Base-by-base conservation (phyloP, 2,888 invertebrate species). In the Drosophila kokeensis region DNA sequence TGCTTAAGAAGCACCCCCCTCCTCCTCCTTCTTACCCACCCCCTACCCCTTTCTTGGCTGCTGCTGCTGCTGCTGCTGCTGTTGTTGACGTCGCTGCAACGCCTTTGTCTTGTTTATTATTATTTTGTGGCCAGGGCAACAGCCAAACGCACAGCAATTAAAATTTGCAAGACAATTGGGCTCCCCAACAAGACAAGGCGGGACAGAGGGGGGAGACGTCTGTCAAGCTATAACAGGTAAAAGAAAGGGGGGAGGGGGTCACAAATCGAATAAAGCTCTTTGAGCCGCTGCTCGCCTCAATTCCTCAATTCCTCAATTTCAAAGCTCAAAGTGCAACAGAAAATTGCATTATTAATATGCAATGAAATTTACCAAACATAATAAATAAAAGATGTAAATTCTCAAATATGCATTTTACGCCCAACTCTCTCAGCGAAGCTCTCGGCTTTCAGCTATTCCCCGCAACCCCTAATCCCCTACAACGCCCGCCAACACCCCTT, bases 311-410 rank as follows among this genome's bases (percentile, higher is more conserved):
- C 49, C 53, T 55, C 48, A 42, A 63, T 77, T 67, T 60, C 50
- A 40, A 29, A 57, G 57, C 59, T 68, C 79, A 81, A 68, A 75
- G 70, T 81, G 83, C 83, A 81, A 42, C 60, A 64, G 54, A 65
- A 87, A 89, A 89, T 85, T 89, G 85, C 88, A 85, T 87, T 89
- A 89, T 85, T 85, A 89, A 85, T 89, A 89, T 85, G 90, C 88
- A 87, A 85, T 85, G 79, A 87, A 89, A 87, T 89, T 85, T 77
- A 66, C 75, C 82, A 89, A 85, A 87, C 85, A 87, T 76, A 71
- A 87, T 89, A 85, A 87, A 89, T 89, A 82, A 87, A 74, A 76
- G 67, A 89, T 85, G 85, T 60, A 87, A 76, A 82, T 84, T 75
- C 66, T 69, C 64, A 72, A 79, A 72, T 71, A 79, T 80, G 70